Conservation (phyloP, 2,888 invertebrate genomes). For the Epiblema foenella region DNA sequence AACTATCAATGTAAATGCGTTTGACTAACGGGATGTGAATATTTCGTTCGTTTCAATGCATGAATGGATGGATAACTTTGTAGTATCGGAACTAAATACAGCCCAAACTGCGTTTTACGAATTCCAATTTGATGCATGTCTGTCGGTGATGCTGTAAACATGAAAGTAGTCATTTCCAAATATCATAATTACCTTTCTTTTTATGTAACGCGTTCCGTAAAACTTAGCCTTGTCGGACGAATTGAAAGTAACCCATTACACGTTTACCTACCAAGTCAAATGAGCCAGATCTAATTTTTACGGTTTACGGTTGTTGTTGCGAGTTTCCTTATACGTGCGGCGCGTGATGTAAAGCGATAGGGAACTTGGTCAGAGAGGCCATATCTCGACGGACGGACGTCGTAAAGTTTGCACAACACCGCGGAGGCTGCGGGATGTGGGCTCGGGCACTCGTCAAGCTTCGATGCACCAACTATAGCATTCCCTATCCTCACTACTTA, state of each 20-base stretch:
- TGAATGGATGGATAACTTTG: conserved; percentile 62
- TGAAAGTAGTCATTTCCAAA: conserved; percentile 6
- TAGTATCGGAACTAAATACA: conserved; percentile 55
- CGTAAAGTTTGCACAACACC: conserved; percentile 63
- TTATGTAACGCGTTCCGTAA: neutral
- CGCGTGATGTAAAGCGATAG: conserved; percentile 54
- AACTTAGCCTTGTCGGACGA: conserved; percentile 43
- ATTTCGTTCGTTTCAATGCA: conserved; percentile 67
- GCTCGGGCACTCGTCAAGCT: conserved; percentile 65
- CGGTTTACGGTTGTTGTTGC: conserved; percentile 59
- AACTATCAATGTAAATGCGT: conserved; percentile 54
- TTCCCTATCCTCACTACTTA: conserved; percentile 47
- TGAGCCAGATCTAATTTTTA: conserved; percentile 69
- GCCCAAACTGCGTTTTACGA: conserved; percentile 52
- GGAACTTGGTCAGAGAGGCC: conserved; percentile 63
- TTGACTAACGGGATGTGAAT: conserved; percentile 72
- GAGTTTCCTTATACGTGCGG: conserved; percentile 46
- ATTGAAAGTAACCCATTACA: conserved; percentile 55
- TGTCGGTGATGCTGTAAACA: conserved; percentile 30
- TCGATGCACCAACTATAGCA: conserved; percentile 52
- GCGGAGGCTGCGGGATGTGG: conserved; percentile 19
- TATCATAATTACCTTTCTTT: neutral
- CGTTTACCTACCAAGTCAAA: conserved; percentile 68
- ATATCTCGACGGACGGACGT: conserved; percentile 64
- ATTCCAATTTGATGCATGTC: conserved; percentile 56